Conservation (phyloP, 2,888 invertebrate species). For the Hemaris fuciformis region DNA sequence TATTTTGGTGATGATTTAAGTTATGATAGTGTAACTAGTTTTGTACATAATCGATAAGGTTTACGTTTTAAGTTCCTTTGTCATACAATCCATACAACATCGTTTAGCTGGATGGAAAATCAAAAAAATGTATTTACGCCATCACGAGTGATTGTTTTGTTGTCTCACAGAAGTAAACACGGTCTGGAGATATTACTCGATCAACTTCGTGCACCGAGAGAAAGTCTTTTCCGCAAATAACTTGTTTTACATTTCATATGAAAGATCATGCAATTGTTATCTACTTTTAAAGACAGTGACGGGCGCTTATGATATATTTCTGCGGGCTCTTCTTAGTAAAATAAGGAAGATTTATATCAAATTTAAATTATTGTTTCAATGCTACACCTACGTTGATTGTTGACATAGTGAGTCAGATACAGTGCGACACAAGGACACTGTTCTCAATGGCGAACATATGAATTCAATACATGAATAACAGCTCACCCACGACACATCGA, state of each 20-base stretch:
- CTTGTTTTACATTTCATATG: constrained; percentile 20
- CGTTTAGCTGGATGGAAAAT: background rate
- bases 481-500: constrained; percentile 48
- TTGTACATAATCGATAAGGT: background rate
- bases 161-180: constrained; percentile 43
- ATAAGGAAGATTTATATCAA: too few species aligned
- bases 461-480: constrained; percentile 57
- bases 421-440: constrained; percentile 70
- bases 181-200: constrained; percentile 25
- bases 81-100: background rate
- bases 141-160: constrained; percentile 51
- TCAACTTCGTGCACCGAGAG: constrained; percentile 44
- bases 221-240: constrained; percentile 49
- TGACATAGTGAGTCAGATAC: constrained; percentile 73
- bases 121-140: constrained; percentile 26
- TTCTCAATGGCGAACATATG: constrained; percentile 61
- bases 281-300: too few species aligned
- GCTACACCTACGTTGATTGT: constrained; percentile 70
- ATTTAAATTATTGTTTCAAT: too few species aligned
- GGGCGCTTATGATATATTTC: too few species aligned
- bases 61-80: background rate
- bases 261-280: background rate
- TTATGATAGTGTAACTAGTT: constrained; percentile 19
- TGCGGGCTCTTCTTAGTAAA: too few species aligned
- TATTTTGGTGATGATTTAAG: constrained; percentile 43